phyloP scores from a whole-genome alignment of 2,797 vertebrate species.

The Alectoris magna region DNA sequence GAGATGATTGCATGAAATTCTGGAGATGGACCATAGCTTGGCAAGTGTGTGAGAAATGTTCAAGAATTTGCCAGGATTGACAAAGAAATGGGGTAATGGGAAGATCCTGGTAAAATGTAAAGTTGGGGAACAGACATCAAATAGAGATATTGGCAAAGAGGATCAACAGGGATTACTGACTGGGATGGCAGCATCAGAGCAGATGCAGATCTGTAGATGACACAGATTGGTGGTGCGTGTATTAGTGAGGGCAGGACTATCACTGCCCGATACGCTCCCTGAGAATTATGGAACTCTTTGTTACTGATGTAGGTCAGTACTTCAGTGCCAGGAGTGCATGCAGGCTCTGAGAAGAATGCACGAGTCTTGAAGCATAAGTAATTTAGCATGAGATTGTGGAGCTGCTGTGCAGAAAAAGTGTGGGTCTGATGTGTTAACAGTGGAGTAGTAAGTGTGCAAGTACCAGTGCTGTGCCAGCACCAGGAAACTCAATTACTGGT shows the following conservation, averaged over 20 bases:
- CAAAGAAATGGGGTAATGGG: accelerated
- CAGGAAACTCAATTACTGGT: not conserved
- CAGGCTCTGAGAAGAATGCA: not conserved
- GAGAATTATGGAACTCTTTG: not conserved
- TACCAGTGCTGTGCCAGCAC: accelerated
- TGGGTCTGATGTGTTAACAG: not conserved
- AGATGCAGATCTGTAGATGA: not conserved
- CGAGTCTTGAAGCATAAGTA: not conserved
- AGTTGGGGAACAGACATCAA: accelerated
- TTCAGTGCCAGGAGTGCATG: not conserved
- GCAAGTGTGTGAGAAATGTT: accelerated
- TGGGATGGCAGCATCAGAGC: not conserved
- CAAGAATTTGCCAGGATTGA: not conserved
- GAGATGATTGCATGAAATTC: not conserved
- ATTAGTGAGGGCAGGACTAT: not conserved
- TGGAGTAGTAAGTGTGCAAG: not conserved
- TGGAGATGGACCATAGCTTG: not conserved
- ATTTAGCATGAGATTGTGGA: not conserved
- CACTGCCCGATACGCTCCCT: accelerated
- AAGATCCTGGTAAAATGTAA: not conserved
- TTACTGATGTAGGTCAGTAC: not conserved
- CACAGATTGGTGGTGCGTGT: not conserved
- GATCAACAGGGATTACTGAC: not conserved
- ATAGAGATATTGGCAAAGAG: not conserved
- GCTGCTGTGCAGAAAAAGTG: not conserved